Evolutionary conservation across 2,888 invertebrate species (phyloP).

Genomic region (Didymodactylos carnosus): DNA sequence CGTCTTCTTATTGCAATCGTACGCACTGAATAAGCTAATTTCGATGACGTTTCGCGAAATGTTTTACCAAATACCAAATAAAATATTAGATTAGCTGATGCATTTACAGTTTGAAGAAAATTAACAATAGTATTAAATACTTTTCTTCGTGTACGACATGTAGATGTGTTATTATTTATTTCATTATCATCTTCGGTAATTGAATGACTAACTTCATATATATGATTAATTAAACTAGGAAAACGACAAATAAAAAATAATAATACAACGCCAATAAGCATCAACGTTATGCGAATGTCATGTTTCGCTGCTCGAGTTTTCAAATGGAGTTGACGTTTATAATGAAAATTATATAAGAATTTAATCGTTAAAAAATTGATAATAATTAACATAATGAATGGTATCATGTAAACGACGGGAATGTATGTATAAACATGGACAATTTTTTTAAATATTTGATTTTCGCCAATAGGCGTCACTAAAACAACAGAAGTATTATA

Average conservation of each 20-base stretch:
- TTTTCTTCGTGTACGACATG: neutral
- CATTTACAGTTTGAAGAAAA: neutral
- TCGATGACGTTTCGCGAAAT: neutral
- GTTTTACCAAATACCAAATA: neutral
- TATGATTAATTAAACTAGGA: constrained; percentile 11
- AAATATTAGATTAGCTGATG: neutral
- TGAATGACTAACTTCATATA: neutral
- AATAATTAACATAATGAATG: constrained; percentile 9
- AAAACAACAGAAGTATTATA: neutral
- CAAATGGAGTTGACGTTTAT: neutral
- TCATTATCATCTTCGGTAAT: neutral
- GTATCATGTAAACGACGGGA: constrained; percentile 7
- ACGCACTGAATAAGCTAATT: neutral
- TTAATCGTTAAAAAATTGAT: constrained; percentile 7
- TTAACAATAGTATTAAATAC: neutral
- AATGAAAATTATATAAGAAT: neutral
- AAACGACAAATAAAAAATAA: constrained; percentile 14
- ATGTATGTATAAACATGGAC: constrained; percentile 11
- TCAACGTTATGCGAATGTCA: neutral
- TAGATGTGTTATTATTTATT: no score
- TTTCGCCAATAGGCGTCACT: neutral
- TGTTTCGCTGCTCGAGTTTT: neutral
- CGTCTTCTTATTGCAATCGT: neutral
- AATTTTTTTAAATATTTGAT: constrained; percentile 1
- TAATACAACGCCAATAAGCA: constrained; percentile 11